A percentile compares a stretch with the other conserved stretches of the same genome.
Evolutionary conservation across 2,113 vertebrate species (phyloP).

Genomic region (Suricata suricatta): DNA sequence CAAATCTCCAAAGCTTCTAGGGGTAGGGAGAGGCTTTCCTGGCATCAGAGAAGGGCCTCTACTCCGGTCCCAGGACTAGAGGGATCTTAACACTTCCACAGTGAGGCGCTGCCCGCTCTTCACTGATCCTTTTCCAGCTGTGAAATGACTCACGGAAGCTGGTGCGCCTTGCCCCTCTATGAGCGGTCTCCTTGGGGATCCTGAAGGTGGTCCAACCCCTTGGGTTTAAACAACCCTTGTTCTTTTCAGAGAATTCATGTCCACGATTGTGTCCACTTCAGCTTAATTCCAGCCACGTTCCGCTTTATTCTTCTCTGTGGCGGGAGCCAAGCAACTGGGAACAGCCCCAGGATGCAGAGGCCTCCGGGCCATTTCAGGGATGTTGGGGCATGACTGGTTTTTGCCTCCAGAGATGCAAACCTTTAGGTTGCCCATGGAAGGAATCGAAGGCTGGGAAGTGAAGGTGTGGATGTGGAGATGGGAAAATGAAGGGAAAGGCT

Average conservation of each 20-base stretch:
- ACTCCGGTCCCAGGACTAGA: neutral
- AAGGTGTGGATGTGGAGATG: neutral
- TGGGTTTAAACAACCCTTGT: neutral
- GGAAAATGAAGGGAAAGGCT: neutral
- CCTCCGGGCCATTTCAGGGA: neutral
- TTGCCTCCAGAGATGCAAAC: neutral
- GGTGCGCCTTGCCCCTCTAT: accelerated
- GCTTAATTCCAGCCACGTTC: neutral
- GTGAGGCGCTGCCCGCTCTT: neutral
- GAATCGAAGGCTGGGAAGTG: neutral
- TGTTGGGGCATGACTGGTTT: neutral
- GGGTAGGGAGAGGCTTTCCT: neutral
- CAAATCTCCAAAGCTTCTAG: neutral
- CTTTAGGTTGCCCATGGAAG: neutral
- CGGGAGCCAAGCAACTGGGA: neutral
- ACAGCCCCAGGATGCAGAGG: neutral
- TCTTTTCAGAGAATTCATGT: neutral
- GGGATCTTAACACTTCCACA: neutral
- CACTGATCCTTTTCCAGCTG: accelerated
- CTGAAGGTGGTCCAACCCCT: too few species aligned
- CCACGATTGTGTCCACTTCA: neutral
- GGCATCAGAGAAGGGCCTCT: neutral
- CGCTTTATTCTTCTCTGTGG: neutral
- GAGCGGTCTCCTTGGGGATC: neutral
- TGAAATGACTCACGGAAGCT: accelerated